A percentile compares a stretch with the other conserved stretches of the same genome.
These are phyloP conservation scores for Dichetophora obliterata DNA, from an alignment of 2,888 invertebrate species.

Conservation along the genomic window DNA sequence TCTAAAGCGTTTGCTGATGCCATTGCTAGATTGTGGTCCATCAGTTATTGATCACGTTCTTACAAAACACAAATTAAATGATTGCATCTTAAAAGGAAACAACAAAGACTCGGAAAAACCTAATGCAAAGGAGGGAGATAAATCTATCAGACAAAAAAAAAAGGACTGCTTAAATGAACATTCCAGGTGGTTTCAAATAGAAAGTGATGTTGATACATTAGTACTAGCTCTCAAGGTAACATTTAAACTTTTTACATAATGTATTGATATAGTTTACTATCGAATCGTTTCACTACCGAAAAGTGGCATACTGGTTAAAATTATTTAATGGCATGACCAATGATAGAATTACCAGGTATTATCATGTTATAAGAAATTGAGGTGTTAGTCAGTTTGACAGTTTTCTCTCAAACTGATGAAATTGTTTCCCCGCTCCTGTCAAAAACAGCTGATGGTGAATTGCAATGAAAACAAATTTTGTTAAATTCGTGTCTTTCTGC, in stretches of 20 bases:
- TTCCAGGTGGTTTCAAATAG: slow-evolving; percentile 72
- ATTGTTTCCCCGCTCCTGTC: no score
- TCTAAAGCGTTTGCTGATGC: slow-evolving; percentile 85
- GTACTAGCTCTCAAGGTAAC: slow-evolving; percentile 75
- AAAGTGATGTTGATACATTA: slow-evolving; percentile 75
- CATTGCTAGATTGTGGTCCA: slow-evolving; percentile 90
- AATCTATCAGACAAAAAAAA: slow-evolving; percentile 53
- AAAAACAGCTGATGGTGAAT: no score
- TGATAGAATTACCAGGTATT: no score
- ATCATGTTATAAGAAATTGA: no score
- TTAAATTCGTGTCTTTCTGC: no score
- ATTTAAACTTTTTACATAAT: neutral
- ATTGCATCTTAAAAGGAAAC: slow-evolving; percentile 70
- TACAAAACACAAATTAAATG: slow-evolving; percentile 77
- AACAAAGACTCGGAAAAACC: slow-evolving; percentile 18
- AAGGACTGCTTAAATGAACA: slow-evolving; percentile 48
- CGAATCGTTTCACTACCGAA: no score
- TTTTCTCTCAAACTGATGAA: no score
- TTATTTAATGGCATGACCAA: no score
- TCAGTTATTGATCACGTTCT: slow-evolving; percentile 93
- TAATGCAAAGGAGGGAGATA: slow-evolving; percentile 48
- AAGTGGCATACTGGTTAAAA: no score
- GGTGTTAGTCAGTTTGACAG: no score
- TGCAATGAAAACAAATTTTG: no score
- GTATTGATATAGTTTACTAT: no score